A percentile compares a stretch with the other conserved stretches of the same genome.
phyloP scores from a whole-genome alignment of 2,888 invertebrate genomes.

The Pterostichus madidus region DNA sequence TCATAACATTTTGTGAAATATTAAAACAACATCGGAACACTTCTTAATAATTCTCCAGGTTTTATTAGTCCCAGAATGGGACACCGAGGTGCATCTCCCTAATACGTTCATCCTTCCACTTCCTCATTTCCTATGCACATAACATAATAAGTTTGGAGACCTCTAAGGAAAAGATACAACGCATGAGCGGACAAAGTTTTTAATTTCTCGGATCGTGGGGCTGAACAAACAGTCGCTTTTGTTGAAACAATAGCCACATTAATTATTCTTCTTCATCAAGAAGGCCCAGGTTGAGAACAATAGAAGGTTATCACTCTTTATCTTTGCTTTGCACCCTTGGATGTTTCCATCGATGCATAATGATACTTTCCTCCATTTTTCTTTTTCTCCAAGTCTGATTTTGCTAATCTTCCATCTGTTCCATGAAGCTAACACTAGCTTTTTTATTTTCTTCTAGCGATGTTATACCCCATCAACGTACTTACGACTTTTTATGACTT shows the following conservation, averaged over 20 bases:
- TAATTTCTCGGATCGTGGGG: not conserved
- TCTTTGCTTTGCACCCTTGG: not conserved
- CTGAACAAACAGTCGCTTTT: not conserved
- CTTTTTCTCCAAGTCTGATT: conserved; percentile 28
- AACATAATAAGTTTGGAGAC: not conserved
- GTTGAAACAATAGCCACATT: conserved; percentile 52
- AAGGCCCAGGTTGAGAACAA: conserved; percentile 16
- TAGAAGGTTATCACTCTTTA: conserved; percentile 4
- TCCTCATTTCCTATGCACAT: conserved; percentile 38
- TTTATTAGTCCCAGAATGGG: conserved; percentile 6
- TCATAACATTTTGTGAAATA: conserved; percentile 31
- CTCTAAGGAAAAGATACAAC: not conserved
- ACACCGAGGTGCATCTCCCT: conserved; percentile 8
- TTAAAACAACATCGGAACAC: not conserved
- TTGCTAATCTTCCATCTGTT: conserved; percentile 50
- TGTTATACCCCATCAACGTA: conserved; percentile 46
- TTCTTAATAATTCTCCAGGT: not conserved
- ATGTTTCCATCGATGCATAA: conserved; percentile 47
- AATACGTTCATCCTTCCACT: not conserved
- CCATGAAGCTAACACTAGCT: conserved; percentile 39
- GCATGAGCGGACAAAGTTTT: too few species aligned
- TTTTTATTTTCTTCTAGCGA: conserved; percentile 34
- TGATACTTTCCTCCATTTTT: conserved; percentile 13
- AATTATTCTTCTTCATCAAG: conserved; percentile 51
- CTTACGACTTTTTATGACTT: conserved; percentile 56